These are phyloP conservation scores for Fopius arisanus DNA, from an alignment of 1,140 invertebrate species.

Conservation along the genomic window DNA sequence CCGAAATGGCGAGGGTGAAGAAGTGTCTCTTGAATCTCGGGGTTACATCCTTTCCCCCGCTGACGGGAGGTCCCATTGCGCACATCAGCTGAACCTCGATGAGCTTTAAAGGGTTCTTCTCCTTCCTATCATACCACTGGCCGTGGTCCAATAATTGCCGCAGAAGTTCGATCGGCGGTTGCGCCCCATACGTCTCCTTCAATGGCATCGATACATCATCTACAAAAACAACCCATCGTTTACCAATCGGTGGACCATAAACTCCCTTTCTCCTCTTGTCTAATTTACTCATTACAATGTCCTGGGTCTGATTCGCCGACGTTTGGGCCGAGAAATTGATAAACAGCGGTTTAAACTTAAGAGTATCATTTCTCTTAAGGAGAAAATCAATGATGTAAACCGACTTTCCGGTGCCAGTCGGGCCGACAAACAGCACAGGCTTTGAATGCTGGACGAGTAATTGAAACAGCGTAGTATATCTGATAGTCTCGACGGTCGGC, in stretches of 20 bases:
- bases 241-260: conserved; percentile 90
- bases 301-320: conserved; percentile 91
- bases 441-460: conserved; percentile 83
- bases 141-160: conserved; percentile 90
- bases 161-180: conserved; percentile 90
- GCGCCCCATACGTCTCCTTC: conserved; percentile 86
- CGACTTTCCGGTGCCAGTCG: conserved; percentile 93
- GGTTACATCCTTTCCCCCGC: conserved; percentile 84
- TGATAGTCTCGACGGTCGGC: conserved; percentile 86
- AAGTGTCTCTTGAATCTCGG: conserved; percentile 91
- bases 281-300: conserved; percentile 94
- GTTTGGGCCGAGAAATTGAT: conserved; percentile 96
- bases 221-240: conserved; percentile 89
- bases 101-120: conserved; percentile 82
- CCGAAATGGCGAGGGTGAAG: conserved; percentile 87
- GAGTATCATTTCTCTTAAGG: conserved; percentile 81
- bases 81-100: conserved; percentile 88
- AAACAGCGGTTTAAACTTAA: conserved; percentile 84
- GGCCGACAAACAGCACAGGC: conserved; percentile 85
- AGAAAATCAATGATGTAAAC: conserved; percentile 86
- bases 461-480: conserved; percentile 80
- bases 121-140: conserved; percentile 93
- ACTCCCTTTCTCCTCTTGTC: conserved; percentile 94
- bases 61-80: conserved; percentile 85
- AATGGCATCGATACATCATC: conserved; percentile 95